Evolutionary conservation across 2,888 invertebrate genomes (phyloP), one percentile per base, ranked within the genome.

Genomic region (Gastrophysa polygoni): DNA sequence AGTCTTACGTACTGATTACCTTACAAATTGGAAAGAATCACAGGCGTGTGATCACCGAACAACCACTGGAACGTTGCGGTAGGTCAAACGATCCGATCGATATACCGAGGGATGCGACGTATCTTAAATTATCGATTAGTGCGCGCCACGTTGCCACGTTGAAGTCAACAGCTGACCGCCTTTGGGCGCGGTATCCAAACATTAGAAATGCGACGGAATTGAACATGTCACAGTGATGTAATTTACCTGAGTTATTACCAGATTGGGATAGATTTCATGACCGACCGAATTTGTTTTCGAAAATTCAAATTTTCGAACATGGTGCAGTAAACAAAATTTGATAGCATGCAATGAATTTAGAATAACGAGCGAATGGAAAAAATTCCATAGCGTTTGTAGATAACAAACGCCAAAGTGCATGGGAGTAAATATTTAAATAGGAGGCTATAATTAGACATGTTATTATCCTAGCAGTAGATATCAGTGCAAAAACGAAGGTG

Each of bases 31-130:
- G n/a, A n/a, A n/a, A n/a, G n/a, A n/a, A n/a, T n/a, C n/a, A n/a
- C n/a, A n/a, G 20, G 14, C 11, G 43, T 7, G 18, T 46, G 1
- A n/a, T n/a, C n/a, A n/a, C n/a, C n/a, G n/a, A n/a, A n/a, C 21
- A 54, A 44, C 54, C 54, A 28, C 43, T 6, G 14, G 20, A 8
- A 10, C 24, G 54, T 54, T 54, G 54, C 34, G 54, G 43, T 43
- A 54, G 54, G 54, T 43, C 32, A 43, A 20, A 11, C 20, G 2
- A 38, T 34, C 18, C 6, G 38, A 38, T 52, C 18, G 16, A 49
- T 49, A 46, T 5, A 20, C 4, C 2, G 24, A 18, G 28, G 49
- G 28, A 21, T 28, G 24, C 29, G 7, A 28, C 24, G 24, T 6
- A n/a, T 28, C 14, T 44, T 7, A 49, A 43, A 16, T 24, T 21